Evolutionary conservation across 2,888 invertebrate species (phyloP).

Genomic region (Ophraella communa): DNA sequence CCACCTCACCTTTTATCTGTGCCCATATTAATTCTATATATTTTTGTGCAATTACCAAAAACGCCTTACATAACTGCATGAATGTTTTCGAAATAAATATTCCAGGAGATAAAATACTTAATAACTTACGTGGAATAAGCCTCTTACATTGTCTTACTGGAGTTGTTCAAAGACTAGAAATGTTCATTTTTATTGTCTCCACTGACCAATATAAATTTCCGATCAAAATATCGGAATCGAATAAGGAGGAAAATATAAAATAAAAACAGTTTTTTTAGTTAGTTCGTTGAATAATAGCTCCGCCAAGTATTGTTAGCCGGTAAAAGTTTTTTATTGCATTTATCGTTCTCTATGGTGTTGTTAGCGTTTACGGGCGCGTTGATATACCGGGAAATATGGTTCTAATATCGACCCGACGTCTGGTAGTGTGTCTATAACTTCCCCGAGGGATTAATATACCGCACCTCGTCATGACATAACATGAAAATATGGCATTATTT

Average conservation of each 20-base stretch:
- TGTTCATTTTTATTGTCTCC: no score
- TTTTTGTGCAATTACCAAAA: no score
- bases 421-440: constrained; percentile 39
- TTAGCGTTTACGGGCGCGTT: constrained; percentile 50
- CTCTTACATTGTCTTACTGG: no score
- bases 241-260: neutral
- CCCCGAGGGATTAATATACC: constrained; percentile 45
- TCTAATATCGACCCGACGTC: constrained; percentile 52
- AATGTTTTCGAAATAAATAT: no score
- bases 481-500: constrained; percentile 41
- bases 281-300: constrained; percentile 24
- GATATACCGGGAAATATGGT: constrained; percentile 55
- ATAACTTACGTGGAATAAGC: no score
- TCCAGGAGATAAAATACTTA: no score
- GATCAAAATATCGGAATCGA: neutral
- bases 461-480: constrained; percentile 45
- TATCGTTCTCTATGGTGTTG: constrained; percentile 54
- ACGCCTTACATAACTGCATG: no score
- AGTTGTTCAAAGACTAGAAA: no score
- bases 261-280: constrained; percentile 14
- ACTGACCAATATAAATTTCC: neutral
- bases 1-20: no score
- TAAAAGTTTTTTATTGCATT: constrained; percentile 55
- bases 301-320: constrained; percentile 27
- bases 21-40: no score